Percentiles rank a stretch among this genome's conserved stretches.
These are phyloP conservation scores for Acronicta leporina DNA, from an alignment of 2,888 invertebrate genomes.

Conservation along the genomic window DNA sequence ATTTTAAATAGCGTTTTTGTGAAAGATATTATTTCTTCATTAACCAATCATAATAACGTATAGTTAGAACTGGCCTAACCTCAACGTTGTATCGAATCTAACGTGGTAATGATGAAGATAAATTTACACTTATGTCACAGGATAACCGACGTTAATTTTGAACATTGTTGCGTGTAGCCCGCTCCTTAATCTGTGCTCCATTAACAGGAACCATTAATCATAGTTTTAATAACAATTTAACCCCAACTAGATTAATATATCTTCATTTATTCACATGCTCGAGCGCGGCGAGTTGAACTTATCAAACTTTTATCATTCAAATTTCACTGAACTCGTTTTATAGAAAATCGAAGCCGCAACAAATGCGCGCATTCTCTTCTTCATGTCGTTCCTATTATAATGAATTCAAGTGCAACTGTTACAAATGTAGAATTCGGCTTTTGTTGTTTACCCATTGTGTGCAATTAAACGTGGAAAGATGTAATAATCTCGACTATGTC, in stretches of 20 bases:
- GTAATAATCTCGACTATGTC: constrained; percentile 86
- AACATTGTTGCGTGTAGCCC: constrained; percentile 81
- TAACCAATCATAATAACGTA: constrained; percentile 64
- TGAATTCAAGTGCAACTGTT: constrained; percentile 83
- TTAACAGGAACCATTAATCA: constrained; percentile 86
- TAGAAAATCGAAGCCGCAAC: constrained; percentile 81
- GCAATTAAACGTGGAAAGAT: constrained; percentile 87
- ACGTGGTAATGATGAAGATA: constrained; percentile 84
- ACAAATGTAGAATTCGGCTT: constrained; percentile 78
- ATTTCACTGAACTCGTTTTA: constrained; percentile 71
- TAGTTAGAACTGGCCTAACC: constrained; percentile 54
- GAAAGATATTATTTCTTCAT: constrained; percentile 54
- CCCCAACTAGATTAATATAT: constrained; percentile 88
- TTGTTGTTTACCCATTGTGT: constrained; percentile 87
- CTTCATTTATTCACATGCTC: constrained; percentile 84
- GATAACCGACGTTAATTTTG: constrained; percentile 79
- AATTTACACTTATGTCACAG: constrained; percentile 82
- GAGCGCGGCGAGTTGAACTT: constrained; percentile 63
- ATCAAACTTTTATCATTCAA: constrained; percentile 86
- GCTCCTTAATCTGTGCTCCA: constrained; percentile 86
- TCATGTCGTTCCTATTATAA: constrained; percentile 64
- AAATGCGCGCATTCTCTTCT: constrained; percentile 70
- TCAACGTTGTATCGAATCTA: constrained; percentile 68
- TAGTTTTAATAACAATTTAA: constrained; percentile 89
- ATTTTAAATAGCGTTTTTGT: constrained; percentile 40